A percentile compares a stretch with the other conserved stretches of the same genome.
These are phyloP conservation scores for Carcinoscorpius rotundicauda DNA, from an alignment of 1,140 invertebrate genomes.

Conservation along the genomic window DNA sequence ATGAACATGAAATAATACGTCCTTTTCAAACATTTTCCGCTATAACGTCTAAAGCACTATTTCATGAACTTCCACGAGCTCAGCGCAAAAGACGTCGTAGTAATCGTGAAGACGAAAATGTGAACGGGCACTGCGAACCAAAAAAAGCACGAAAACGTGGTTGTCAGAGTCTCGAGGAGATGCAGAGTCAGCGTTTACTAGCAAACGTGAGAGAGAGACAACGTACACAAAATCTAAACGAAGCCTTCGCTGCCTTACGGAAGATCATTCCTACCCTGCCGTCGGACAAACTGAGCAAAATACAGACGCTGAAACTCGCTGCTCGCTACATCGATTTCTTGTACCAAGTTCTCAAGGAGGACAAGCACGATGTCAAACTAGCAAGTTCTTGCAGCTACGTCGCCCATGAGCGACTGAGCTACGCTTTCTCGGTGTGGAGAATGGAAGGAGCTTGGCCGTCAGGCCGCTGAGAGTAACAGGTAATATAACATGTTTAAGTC, in stretches of 20 bases:
- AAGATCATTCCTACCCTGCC: slow-evolving; percentile 95
- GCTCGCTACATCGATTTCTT: slow-evolving; percentile 90
- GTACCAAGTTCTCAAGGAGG: slow-evolving; percentile 54
- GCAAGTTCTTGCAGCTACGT: slow-evolving; percentile 53
- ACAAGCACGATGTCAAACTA: slow-evolving; percentile 29
- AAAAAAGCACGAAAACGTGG: not conserved
- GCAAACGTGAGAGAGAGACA: slow-evolving; percentile 94
- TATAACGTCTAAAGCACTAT: too few species aligned
- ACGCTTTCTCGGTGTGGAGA: slow-evolving; percentile 90
- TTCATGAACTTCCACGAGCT: too few species aligned
- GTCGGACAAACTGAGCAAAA: slow-evolving; percentile 96
- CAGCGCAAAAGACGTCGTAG: too few species aligned
- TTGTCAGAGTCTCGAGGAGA: slow-evolving; percentile 23
- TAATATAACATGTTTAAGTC: too few species aligned
- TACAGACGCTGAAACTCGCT: slow-evolving; percentile 91
- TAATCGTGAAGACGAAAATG: too few species aligned
- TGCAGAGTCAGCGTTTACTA: slow-evolving; percentile 61
- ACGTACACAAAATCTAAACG: slow-evolving; percentile 92
- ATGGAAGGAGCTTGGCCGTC: slow-evolving; percentile 78
- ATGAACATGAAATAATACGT: too few species aligned
- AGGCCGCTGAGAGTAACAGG: too few species aligned
- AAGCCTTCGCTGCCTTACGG: slow-evolving; percentile 81
- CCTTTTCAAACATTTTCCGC: too few species aligned
- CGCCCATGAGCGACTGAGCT: slow-evolving; percentile 79
- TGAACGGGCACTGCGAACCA: too few species aligned